phyloP scores from a whole-genome alignment of 2,797 vertebrate genomes.

The Sylvia borin region DNA sequence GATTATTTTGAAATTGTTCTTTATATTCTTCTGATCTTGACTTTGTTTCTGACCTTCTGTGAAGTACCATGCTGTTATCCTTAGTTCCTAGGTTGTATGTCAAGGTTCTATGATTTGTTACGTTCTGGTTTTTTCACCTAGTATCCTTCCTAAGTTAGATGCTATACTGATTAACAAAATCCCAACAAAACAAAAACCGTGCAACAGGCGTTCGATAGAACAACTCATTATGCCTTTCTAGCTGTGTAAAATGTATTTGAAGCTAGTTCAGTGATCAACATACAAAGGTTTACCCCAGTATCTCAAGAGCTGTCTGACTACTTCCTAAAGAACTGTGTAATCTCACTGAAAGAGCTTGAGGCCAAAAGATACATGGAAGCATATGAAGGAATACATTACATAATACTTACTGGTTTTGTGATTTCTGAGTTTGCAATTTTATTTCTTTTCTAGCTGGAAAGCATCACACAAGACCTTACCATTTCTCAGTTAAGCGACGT shows the following conservation, averaged over 20 bases:
- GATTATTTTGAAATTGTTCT: background rate
- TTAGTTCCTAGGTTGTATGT: background rate
- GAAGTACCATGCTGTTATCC: background rate
- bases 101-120: background rate
- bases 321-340: background rate
- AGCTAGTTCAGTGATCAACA: background rate
- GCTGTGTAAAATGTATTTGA: background rate
- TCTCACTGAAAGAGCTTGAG: background rate
- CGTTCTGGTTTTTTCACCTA: background rate
- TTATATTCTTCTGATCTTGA: background rate
- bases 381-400: background rate
- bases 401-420: background rate
- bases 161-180: background rate
- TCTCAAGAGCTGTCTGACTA: background rate
- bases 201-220: background rate
- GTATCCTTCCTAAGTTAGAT: background rate
- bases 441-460: constrained; percentile 81
- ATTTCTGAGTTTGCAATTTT: background rate
- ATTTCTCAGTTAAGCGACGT: constrained; percentile 87
- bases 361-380: background rate
- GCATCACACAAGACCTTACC: constrained; percentile 88
- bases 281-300: background rate
- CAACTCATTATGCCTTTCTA: background rate
- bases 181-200: background rate
- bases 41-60: background rate